Evolutionary conservation across 2,888 invertebrate species (phyloP).

Genomic region (Ichneumon xanthorius): DNA sequence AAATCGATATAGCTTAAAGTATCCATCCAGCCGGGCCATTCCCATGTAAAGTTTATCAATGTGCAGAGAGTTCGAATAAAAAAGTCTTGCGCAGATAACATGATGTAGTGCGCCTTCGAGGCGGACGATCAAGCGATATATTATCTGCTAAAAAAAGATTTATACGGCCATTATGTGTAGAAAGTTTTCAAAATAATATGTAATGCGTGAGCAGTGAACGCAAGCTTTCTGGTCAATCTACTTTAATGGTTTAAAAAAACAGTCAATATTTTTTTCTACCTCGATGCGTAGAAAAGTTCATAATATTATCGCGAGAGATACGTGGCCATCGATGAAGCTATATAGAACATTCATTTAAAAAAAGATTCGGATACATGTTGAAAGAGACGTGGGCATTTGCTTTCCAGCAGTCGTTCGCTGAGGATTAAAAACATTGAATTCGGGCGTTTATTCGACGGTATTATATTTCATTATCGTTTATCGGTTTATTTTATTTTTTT

Average conservation of each 20-base stretch:
- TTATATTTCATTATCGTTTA: no score
- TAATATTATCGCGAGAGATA: not conserved
- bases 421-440: not conserved
- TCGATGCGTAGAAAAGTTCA: slow-evolving; percentile 22
- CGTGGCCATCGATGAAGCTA: not conserved
- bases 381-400: slow-evolving; percentile 2
- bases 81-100: not conserved
- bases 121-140: slow-evolving; percentile 1
- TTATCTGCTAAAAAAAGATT: slow-evolving; percentile 40
- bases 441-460: not conserved
- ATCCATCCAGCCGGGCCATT: slow-evolving; percentile 32
- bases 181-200: slow-evolving; percentile 35
- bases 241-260: not conserved
- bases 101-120: not conserved
- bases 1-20: slow-evolving; percentile 37
- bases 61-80: slow-evolving; percentile 18
- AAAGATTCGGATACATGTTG: not conserved
- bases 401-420: not conserved
- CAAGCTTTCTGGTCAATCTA: not conserved
- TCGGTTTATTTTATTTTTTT: no score
- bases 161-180: not conserved
- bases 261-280: not conserved
- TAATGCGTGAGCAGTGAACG: not conserved
- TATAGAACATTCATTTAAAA: not conserved
- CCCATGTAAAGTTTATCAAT: slow-evolving; percentile 32